Percentiles rank a stretch among this genome's conserved stretches.
These are phyloP conservation scores for Macropodus opercularis DNA, from an alignment of 2,797 vertebrate genomes.

Conservation along the genomic window DNA sequence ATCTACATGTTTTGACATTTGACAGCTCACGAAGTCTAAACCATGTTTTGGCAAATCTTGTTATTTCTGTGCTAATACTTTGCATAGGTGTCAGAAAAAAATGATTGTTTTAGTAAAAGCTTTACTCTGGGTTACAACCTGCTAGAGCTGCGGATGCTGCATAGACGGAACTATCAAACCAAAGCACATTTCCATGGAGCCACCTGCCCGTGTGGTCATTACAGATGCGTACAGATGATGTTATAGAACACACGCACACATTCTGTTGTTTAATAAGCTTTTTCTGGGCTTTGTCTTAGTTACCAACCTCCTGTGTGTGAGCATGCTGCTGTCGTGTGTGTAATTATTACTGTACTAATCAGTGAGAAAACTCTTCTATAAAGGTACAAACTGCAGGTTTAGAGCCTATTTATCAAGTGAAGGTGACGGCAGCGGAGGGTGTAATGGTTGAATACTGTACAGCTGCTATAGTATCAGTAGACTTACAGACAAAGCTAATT, in stretches of 20 bases:
- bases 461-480: conserved; percentile 9
- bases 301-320: neutral
- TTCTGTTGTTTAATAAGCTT: conserved; percentile 3
- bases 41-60: neutral
- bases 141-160: conserved; percentile 10
- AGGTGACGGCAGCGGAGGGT: neutral
- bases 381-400: neutral
- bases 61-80: neutral
- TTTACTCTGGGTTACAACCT: neutral
- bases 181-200: conserved; percentile 26
- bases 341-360: neutral
- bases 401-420: neutral
- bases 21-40: neutral
- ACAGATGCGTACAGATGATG: conserved; percentile 34
- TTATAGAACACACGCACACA: conserved; percentile 6
- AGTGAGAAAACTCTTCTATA: neutral
- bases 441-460: neutral
- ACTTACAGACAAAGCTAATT: conserved; percentile 32
- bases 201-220: conserved; percentile 60
- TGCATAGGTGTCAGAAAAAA: neutral
- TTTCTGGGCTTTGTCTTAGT: neutral
- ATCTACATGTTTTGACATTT: neutral
- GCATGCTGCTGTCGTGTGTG: neutral
- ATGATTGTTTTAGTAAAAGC: neutral
- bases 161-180: conserved; percentile 22